These are phyloP conservation scores for Phania funesta DNA, from an alignment of 2,888 invertebrate genomes.

Conservation along the genomic window DNA sequence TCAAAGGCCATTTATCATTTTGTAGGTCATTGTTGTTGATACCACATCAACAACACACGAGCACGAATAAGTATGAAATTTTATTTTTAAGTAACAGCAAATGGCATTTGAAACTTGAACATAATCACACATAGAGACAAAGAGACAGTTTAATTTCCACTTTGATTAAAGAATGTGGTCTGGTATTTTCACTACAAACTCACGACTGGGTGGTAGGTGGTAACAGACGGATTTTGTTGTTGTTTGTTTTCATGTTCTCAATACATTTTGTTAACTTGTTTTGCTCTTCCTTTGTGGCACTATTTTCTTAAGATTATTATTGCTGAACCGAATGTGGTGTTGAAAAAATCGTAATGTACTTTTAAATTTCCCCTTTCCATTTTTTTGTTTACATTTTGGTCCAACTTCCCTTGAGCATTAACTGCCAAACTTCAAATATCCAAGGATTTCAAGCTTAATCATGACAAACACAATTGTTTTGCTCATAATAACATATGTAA, in stretches of 20 bases:
- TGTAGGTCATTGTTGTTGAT: neutral
- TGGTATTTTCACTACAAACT: no score
- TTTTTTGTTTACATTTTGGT: no score
- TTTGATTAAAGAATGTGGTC: slow-evolving; percentile 16
- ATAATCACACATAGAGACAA: neutral
- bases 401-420: no score
- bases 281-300: neutral
- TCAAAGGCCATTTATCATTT: slow-evolving; percentile 40
- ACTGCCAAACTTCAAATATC: no score
- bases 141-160: neutral
- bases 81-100: neutral
- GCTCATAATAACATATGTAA: no score
- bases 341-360: neutral
- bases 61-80: neutral
- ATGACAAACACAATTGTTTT: no score
- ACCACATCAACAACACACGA: neutral
- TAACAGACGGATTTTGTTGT: no score
- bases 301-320: neutral
- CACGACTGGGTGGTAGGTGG: no score
- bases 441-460: no score
- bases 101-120: neutral
- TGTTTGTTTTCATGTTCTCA: no score
- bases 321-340: neutral
- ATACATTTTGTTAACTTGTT: no score
- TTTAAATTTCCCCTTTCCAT: neutral